phyloP scores from a whole-genome alignment of 2,113 vertebrate genomes.

The Australoheros scitulus region DNA sequence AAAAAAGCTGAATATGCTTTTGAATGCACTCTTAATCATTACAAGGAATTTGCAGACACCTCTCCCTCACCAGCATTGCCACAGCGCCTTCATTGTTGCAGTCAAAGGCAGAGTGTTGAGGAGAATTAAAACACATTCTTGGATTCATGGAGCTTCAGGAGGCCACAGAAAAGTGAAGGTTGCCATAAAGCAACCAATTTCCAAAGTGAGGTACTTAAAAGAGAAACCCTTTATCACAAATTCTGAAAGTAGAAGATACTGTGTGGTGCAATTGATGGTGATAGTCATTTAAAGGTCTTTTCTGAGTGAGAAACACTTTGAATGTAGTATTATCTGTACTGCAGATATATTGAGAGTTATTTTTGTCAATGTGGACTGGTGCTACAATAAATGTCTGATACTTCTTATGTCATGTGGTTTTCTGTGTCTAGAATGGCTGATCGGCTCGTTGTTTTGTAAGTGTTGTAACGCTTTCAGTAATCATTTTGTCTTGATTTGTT shows the following conservation, averaged over 20 bases:
- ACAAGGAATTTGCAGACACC: slow-evolving; percentile 51
- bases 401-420: neutral
- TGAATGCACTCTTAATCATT: slow-evolving; percentile 69
- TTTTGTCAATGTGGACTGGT: neutral
- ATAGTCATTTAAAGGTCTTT: slow-evolving; percentile 11
- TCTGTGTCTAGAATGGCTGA: neutral
- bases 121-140: slow-evolving; percentile 18
- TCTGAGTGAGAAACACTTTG: neutral
- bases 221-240: neutral
- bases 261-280: neutral
- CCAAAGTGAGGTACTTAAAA: slow-evolving; percentile 5
- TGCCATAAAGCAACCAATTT: slow-evolving; percentile 14
- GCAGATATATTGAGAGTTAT: neutral
- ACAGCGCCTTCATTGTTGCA: slow-evolving; percentile 18
- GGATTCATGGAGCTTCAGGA: slow-evolving; percentile 21
- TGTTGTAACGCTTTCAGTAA: neutral
- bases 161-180: slow-evolving; percentile 26
- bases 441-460: neutral
- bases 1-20: slow-evolving; percentile 51
- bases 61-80: slow-evolving; percentile 26
- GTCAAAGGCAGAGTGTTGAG: slow-evolving; percentile 33
- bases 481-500: neutral
- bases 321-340: neutral
- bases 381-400: neutral
- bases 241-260: neutral